Evolutionary conservation across 2,113 vertebrate species (phyloP), one percentile per base, ranked within the genome.

Genomic region (Tupaia chinensis): DNA sequence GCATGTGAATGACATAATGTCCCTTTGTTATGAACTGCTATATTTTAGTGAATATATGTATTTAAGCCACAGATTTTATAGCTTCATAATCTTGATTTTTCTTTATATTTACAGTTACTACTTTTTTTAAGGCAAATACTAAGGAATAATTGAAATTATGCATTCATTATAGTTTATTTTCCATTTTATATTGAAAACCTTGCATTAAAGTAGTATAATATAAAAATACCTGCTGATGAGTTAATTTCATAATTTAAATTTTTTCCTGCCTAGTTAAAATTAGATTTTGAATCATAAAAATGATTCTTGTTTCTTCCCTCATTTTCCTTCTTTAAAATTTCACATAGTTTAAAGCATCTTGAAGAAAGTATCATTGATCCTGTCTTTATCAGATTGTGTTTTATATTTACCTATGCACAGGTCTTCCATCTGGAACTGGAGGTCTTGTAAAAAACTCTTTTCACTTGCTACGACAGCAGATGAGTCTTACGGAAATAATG

Each of bases 401-500:
- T 44, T 94, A 25, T 98, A 53, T 97, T 83, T 96, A 68, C 29
- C 95, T 96, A 61, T 15, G 83, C 66, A n/a, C 92, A 99, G 98
- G 98, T 98, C 96, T 98, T 94, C 95, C 98, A 15, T 97, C 95
- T 97, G 99, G 98, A 98, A 83, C 99, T 89, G 84, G 96, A 93
- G 98, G 99, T 76, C 94, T 98, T 95, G 98, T 99, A 22, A 99
- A 98, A 97, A 99, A 99, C 66, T 98, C 99, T 66, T 99, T 99
- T 80, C 99, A 99, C 93, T 98, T 99, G 87, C 98, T 99, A 4
- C 99, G 99, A 88, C 99, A 99, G 69, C 99, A 99, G 98, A 99
- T 99, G 97, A 99, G 99, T 92, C 99, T 99, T 95, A 99, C 99
- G 0, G 99, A 99, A 98, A 99, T 99, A 97, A 99, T 99, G 97